phyloP scores from a whole-genome alignment of 1,140 invertebrate genomes.

The Tetramorium alpestre region DNA sequence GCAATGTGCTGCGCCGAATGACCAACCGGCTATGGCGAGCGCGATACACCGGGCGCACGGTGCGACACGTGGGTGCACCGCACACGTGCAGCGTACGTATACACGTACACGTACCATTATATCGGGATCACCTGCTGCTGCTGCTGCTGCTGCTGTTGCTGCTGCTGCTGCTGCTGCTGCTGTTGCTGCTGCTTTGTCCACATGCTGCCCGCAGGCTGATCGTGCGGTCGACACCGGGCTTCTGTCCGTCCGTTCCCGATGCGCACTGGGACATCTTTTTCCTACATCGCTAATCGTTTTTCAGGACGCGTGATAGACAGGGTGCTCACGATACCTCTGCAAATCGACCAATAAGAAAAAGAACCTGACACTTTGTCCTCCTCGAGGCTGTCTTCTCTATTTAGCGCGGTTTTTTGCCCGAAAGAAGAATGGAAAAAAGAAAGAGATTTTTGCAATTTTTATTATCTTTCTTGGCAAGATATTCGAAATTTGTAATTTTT shows the following conservation, averaged over 20 bases:
- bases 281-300: conserved; percentile 8
- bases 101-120: conserved; percentile 37
- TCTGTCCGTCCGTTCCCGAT: conserved; percentile 62
- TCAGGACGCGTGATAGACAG: conserved; percentile 7
- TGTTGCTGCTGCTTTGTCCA: conserved; percentile 76
- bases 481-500: neutral
- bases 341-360: conserved; percentile 4
- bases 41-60: conserved; percentile 58
- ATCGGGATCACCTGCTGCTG: conserved; percentile 77
- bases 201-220: conserved; percentile 78
- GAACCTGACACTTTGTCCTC: neutral
- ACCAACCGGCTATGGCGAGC: conserved; percentile 17
- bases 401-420: neutral
- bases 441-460: neutral
- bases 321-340: conserved; percentile 14
- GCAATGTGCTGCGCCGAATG: conserved; percentile 58
- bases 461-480: too few species aligned
- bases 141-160: conserved; percentile 72
- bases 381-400: neutral
- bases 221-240: conserved; percentile 74
- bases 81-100: conserved; percentile 55
- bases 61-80: conserved; percentile 77
- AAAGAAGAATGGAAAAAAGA: neutral
- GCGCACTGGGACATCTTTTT: conserved; percentile 47
- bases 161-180: conserved; percentile 64